phyloP scores from a whole-genome alignment of 2,888 invertebrate genomes.

The Bugulina stolonifera region DNA sequence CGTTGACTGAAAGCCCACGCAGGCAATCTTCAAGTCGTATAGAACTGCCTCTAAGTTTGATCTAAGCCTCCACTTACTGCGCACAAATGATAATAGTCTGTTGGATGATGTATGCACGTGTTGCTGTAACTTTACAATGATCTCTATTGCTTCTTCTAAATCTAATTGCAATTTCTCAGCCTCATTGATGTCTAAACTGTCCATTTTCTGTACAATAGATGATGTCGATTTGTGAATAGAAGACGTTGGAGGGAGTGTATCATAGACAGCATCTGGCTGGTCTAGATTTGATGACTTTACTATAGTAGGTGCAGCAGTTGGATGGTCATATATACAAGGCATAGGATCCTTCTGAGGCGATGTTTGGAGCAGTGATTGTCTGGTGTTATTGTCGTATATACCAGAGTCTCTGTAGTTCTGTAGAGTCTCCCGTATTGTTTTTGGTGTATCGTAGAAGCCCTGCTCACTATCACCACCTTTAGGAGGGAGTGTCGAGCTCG shows the following conservation, averaged over 20 bases:
- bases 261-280: neutral
- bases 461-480: neutral
- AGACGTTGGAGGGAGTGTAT: neutral
- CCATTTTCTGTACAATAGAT: neutral
- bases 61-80: constrained; percentile 70
- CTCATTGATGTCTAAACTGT: neutral
- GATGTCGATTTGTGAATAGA: neutral
- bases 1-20: constrained; percentile 69
- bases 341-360: neutral
- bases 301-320: too few species aligned
- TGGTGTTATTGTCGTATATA: constrained; percentile 8
- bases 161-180: constrained; percentile 62
- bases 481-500: neutral
- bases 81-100: constrained; percentile 64
- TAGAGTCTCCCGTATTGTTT: neutral
- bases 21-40: constrained; percentile 76
- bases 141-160: constrained; percentile 69
- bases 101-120: constrained; percentile 77
- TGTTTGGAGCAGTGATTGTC: neutral
- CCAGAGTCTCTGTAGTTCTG: constrained; percentile 20
- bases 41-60: constrained; percentile 72
- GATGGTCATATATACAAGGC: neutral
- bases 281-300: neutral
- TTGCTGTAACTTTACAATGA: constrained; percentile 67
- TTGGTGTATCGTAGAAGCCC: constrained; percentile 9